A percentile compares a stretch with the other conserved stretches of the same genome.
Evolutionary conservation across 2,888 invertebrate species (phyloP).

Genomic region (Cyclophora punctaria): DNA sequence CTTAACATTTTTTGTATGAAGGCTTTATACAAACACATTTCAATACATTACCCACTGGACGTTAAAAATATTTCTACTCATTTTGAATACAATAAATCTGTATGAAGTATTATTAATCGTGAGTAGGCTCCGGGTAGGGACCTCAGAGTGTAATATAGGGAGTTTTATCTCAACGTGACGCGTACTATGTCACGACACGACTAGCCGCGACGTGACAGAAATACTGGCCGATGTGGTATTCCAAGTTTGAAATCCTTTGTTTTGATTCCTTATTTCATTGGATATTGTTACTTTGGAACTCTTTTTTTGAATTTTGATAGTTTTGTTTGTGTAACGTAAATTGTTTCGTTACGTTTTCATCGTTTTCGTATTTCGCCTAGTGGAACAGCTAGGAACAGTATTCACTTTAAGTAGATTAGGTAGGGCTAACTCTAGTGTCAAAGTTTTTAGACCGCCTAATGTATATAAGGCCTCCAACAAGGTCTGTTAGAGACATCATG

Average conservation of each 20-base stretch:
- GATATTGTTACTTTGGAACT: slow-evolving; percentile 10
- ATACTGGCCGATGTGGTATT: slow-evolving; percentile 56
- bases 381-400: too few species aligned
- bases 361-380: too few species aligned
- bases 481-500: too few species aligned
- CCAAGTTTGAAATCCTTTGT: slow-evolving; percentile 34
- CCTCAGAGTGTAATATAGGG: slow-evolving; percentile 24
- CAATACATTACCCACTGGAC: neutral
- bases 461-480: too few species aligned
- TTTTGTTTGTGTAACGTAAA: too few species aligned
- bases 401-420: too few species aligned
- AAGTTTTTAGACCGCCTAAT: too few species aligned
- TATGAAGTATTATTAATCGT: slow-evolving; percentile 22
- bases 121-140: slow-evolving; percentile 43
- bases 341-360: too few species aligned
- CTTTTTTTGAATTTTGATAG: too few species aligned
- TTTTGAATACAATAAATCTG: neutral
- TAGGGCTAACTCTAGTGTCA: too few species aligned
- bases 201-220: slow-evolving; percentile 62
- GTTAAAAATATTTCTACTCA: neutral
- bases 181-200: slow-evolving; percentile 71
- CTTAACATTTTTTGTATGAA: too few species aligned
- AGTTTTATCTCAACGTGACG: slow-evolving; percentile 68
- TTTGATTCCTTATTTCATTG: slow-evolving; percentile 37
- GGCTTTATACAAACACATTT: too few species aligned